Conservation (phyloP, 2,113 vertebrate species). For the Tylochromis polylepis region DNA sequence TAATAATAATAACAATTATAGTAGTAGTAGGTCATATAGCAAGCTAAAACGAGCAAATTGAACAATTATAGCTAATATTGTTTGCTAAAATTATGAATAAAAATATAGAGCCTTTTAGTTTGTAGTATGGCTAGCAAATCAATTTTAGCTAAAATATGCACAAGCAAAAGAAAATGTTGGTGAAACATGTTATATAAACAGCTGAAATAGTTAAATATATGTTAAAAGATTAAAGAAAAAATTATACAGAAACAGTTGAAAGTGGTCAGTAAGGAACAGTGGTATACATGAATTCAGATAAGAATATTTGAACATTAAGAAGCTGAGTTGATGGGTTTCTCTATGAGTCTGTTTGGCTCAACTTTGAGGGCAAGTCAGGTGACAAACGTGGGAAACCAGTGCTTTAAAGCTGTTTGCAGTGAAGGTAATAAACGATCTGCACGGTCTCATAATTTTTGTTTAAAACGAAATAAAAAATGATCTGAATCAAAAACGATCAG, state of each 20-base stretch:
- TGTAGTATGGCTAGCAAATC: background rate
- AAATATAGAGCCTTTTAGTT: background rate
- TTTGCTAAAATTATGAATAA: background rate
- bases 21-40: background rate
- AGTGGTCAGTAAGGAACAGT: background rate
- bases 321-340: background rate
- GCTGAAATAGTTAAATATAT: background rate
- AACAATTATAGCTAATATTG: background rate
- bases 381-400: background rate
- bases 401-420: background rate
- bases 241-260: background rate
- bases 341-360: background rate
- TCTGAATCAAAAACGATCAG: rapidly evolving
- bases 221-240: background rate
- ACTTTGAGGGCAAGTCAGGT: background rate
- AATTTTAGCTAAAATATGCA: too few species aligned
- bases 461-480: background rate
- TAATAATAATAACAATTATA: background rate
- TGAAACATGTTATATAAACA: background rate
- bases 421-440: background rate
- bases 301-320: rapidly evolving
- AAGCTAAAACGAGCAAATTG: background rate
- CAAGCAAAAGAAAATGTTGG: background rate
- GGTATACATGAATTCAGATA: background rate
- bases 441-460: rapidly evolving